A percentile compares a stretch with the other conserved stretches of the same genome.
Evolutionary conservation across 2,113 vertebrate species (phyloP).

Genomic region (Aegotheles bennettii): DNA sequence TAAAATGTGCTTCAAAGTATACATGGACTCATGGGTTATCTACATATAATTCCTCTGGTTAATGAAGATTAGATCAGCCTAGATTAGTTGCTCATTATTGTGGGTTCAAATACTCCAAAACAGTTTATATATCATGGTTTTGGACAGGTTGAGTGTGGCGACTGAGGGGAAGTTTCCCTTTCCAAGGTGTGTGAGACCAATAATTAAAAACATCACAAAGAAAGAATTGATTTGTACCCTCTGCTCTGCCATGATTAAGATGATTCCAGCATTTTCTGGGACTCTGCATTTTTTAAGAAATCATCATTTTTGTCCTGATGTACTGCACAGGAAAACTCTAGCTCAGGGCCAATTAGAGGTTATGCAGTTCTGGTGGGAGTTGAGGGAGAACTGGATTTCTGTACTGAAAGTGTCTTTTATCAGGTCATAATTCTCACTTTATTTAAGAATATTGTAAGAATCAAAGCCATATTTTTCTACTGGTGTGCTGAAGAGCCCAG

Average conservation of each 20-base stretch:
- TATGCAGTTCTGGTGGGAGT: neutral
- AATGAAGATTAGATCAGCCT: neutral
- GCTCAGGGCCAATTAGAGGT: neutral
- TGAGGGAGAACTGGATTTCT: neutral
- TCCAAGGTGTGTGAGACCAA: neutral
- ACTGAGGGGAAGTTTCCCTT: neutral
- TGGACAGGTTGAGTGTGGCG: neutral
- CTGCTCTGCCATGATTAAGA: neutral
- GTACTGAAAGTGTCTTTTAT: neutral
- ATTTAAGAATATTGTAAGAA: neutral
- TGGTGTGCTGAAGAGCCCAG: neutral
- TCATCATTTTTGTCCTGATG: neutral
- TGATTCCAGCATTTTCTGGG: neutral
- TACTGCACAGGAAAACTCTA: neutral
- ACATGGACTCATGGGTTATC: neutral
- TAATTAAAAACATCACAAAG: neutral
- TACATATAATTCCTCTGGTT: neutral
- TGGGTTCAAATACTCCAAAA: neutral
- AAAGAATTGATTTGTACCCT: neutral
- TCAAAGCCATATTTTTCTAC: neutral
- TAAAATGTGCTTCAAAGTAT: neutral
- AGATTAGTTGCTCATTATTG: neutral
- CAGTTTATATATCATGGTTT: neutral
- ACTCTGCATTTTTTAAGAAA: neutral
- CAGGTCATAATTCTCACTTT: neutral